Base-by-base conservation (phyloP, 2,113 vertebrate species). In the Pterophyllum scalare region DNA sequence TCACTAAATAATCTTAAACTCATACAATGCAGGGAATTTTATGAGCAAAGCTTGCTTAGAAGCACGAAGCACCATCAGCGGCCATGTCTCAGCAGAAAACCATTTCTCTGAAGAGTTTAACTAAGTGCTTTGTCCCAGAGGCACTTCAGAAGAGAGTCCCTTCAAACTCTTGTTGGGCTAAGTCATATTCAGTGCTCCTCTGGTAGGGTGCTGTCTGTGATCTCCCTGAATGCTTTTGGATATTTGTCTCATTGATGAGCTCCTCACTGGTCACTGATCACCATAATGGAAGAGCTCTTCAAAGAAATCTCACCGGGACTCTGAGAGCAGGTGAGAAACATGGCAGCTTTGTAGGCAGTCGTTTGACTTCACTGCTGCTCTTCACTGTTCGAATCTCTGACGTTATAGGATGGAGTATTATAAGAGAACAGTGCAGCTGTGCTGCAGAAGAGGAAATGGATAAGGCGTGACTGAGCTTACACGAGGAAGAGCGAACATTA, bases 261-360 rank as follows among this genome's bases (percentile, higher is more conserved):
- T 59, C 40, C 17, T 81, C 57, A 81, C n/a, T 59, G 17, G 76
- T 43, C 2, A 5, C 64, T 46, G 22, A 43, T 52, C 54, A 38
- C 72, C 54, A 22, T 77, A 84, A 84, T 81, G 83, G 75, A 59
- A 67, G 5, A 70, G 8, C 6, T 46, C 43, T 46, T 52, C 57
- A 31, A 67, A 38, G 28, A 38, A 65, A 62, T 20, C 65, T 79
- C 17, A 0, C 33, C 19, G 24, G 46, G 65, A 49, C 3, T 20
- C 19, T 56, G 52, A n/a, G 7, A 54, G 65, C 19, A 70, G 43
- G 11, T 49, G 46, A 49, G 46, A 3, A 52, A 22, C 11, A 0
- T 28, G 64, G 24, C 40, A 28, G 15, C 40, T 70, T 22, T 70
- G 24, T 19, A 70, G 64, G 24, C 24, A 49, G 64, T 22, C 0